Percentiles rank a stretch among this genome's conserved stretches.
phyloP scores from a whole-genome alignment of 2,113 vertebrate genomes.

The Mellivora capensis region DNA sequence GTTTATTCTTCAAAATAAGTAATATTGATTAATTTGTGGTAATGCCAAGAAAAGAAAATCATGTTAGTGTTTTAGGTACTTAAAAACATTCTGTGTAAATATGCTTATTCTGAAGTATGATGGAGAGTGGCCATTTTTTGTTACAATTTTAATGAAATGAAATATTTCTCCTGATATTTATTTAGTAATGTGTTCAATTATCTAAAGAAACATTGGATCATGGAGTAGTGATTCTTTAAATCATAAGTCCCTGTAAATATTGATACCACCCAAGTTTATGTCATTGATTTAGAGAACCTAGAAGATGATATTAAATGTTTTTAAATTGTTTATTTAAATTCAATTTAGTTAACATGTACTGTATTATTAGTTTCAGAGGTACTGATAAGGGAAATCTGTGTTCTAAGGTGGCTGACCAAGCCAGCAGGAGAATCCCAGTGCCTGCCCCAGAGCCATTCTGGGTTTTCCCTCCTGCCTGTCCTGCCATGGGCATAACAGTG shows the following conservation, averaged over 20 bases:
- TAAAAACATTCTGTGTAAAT: neutral
- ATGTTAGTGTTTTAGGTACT: neutral
- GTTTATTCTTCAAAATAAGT: slow-evolving; percentile 60
- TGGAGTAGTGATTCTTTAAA: slow-evolving; percentile 53
- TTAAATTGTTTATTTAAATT: neutral
- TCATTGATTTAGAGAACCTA: slow-evolving; percentile 68
- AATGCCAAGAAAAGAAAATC: slow-evolving; percentile 19
- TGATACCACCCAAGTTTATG: slow-evolving; percentile 53
- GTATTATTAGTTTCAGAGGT: neutral
- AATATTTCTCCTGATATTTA: slow-evolving; percentile 57
- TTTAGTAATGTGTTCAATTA: slow-evolving; percentile 39
- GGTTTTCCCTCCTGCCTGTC: too few relatives aligned
- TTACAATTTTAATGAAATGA: slow-evolving; percentile 36
- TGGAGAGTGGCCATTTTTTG: neutral
- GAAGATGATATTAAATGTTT: slow-evolving; percentile 66
- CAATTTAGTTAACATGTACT: neutral
- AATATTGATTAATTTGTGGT: slow-evolving; percentile 41
- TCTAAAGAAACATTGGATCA: slow-evolving; percentile 32
- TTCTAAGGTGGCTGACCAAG: too few relatives aligned
- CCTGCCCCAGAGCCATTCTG: too few relatives aligned
- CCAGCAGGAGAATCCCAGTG: too few relatives aligned
- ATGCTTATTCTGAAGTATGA: slow-evolving; percentile 36
- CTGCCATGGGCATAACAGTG: too few relatives aligned
- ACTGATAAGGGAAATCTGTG: too few relatives aligned
- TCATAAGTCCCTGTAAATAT: slow-evolving; percentile 59